Evolutionary conservation across 2,888 invertebrate genomes (phyloP), one percentile per base, ranked within the genome.

Genomic region (Yponomeuta cagnagella): DNA sequence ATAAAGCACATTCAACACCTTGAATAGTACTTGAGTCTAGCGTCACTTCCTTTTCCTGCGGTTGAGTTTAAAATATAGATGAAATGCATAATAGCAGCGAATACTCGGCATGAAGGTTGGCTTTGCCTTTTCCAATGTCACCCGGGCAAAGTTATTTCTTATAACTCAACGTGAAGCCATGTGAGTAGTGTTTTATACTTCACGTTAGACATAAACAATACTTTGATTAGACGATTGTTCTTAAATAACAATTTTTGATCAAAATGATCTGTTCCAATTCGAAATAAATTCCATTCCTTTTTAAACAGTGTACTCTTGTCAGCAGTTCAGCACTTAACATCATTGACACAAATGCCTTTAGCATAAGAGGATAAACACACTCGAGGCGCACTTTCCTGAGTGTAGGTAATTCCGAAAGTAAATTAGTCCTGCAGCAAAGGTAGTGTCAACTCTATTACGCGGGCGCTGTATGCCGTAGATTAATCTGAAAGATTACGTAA

Each of bases 11-110:
- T 30, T 58, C 37, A 58, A 58, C 64, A 71, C 71, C 71, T 71
- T 71, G 71, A 71, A 65, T 12, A 15, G 15, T 58, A 58, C 52
- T 58, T 58, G 52, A 9, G 15, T 23, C 23, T 63, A 66, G 65
- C 76, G 80, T 78, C 79, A 88, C 84, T 90, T 89, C 89, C 88
- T 76, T 86, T 90, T 89, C 89, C 89, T 88, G 84, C 74, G 77
- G 72, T 73, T 72, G 15, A 76, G 76, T 84, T 86, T 84, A 85
- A 82, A 83, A 81, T 63, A 69, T 80, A 76, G 78, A 77, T 74
- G 77, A 77, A 78, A 76, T 74, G 76, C 78, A 76, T 76, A 75
- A 75, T 78, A 76, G 73, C 77, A 77, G 82, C 75, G 73, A 77
- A 74, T 78, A 76, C 74, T 72, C 72, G 72, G 77, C 79, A 79